These are phyloP conservation scores for Hipparchia semele DNA, from an alignment of 2,888 invertebrate genomes.

Conservation along the genomic window DNA sequence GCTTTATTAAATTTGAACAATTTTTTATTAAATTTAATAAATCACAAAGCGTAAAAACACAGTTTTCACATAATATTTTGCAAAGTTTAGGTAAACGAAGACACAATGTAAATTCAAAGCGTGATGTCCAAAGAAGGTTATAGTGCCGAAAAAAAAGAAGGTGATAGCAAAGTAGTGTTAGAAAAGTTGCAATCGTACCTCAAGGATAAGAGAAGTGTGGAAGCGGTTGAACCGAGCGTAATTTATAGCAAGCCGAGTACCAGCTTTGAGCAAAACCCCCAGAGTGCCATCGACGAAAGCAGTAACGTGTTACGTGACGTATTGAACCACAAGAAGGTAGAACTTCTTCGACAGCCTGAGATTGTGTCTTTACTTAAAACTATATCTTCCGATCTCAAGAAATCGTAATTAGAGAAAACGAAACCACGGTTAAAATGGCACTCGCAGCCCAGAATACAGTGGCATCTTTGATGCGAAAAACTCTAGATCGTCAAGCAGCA, in stretches of 20 bases:
- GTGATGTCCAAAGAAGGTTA: constrained; percentile 80
- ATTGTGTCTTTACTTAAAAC: constrained; percentile 70
- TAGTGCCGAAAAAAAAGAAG: constrained; percentile 76
- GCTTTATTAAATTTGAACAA: constrained; percentile 13
- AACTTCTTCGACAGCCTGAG: constrained; percentile 75
- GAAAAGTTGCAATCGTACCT: constrained; percentile 76
- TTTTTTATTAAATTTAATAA: neutral
- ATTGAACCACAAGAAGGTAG: constrained; percentile 75
- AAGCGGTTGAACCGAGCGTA: constrained; percentile 56
- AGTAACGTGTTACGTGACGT: constrained; percentile 74
- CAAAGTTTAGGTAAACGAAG: neutral
- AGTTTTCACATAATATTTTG: neutral
- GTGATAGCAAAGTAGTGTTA: constrained; percentile 76
- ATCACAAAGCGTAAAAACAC: neutral
- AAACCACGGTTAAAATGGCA: constrained; percentile 56
- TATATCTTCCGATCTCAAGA: constrained; percentile 70
- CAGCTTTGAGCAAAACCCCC: constrained; percentile 62
- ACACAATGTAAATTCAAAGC: constrained; percentile 49
- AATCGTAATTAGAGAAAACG: constrained; percentile 35
- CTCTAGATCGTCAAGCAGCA: constrained; percentile 68
- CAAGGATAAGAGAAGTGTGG: constrained; percentile 74
- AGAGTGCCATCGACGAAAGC: constrained; percentile 61
- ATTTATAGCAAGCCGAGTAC: constrained; percentile 70
- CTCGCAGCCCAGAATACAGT: constrained; percentile 67
- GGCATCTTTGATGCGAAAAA: constrained; percentile 73